Conservation (phyloP, 2,888 invertebrate genomes). For the Lysandra bellargus region DNA sequence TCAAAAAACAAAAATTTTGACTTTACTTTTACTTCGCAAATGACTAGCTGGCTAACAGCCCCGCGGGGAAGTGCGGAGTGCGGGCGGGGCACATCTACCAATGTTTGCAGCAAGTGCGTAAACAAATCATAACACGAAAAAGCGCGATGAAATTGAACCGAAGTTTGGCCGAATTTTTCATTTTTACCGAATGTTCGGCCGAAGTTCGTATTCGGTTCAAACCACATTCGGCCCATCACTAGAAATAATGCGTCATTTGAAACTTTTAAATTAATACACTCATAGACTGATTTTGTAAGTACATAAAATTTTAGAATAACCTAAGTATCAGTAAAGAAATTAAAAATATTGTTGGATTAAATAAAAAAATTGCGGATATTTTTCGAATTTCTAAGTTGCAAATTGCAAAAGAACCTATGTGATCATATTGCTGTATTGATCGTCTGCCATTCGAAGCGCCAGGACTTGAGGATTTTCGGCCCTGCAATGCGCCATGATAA, state of each 20-base stretch:
- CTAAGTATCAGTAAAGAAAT: neutral
- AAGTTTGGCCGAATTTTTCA: too few species aligned
- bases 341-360: neutral
- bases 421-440: conserved; percentile 52
- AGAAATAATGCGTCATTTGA: neutral
- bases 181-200: too few species aligned
- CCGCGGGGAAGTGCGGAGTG: too few species aligned
- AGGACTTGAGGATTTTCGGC: conserved; percentile 56
- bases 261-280: neutral
- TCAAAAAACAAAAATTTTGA: too few species aligned
- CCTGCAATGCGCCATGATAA: conserved; percentile 75
- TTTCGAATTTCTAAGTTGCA: conserved; percentile 22
- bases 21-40: too few species aligned
- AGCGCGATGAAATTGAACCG: too few species aligned
- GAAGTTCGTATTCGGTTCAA: too few species aligned
- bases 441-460: conserved; percentile 50
- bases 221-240: too few species aligned
- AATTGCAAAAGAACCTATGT: conserved; percentile 35
- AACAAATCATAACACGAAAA: too few species aligned
- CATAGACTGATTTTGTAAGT: neutral
- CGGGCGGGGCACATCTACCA: too few species aligned
- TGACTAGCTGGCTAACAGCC: too few species aligned
- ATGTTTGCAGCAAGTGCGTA: too few species aligned
- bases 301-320: neutral
- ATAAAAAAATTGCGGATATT: conserved; percentile 29